These are phyloP conservation scores for Aldrovandia affinis DNA, from an alignment of 2,797 vertebrate species.

Conservation along the genomic window DNA sequence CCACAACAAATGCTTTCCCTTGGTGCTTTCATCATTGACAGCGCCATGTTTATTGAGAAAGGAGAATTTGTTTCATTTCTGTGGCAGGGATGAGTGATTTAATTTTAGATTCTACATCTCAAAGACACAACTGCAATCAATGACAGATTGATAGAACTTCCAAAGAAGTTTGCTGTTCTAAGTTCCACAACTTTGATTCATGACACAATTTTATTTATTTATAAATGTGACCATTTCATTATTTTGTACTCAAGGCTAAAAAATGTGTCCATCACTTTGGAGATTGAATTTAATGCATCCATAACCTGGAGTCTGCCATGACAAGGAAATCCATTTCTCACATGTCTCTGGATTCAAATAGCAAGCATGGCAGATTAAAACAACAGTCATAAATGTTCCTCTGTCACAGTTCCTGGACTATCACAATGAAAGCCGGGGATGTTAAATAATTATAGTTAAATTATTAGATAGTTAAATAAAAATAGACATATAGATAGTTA, in stretches of 20 bases:
- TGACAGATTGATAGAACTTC: conserved; percentile 29
- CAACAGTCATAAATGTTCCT: background rate
- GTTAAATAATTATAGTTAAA: background rate
- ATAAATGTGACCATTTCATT: background rate
- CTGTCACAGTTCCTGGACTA: background rate
- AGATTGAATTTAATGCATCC: too few relatives aligned
- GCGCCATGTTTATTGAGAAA: conserved; percentile 40
- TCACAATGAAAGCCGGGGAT: background rate
- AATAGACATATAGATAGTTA: too few relatives aligned
- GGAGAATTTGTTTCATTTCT: conserved; percentile 40
- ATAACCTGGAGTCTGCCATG: background rate
- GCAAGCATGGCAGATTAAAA: background rate
- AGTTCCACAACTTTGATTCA: conserved; percentile 6
- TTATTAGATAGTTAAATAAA: too few relatives aligned
- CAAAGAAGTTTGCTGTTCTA: background rate
- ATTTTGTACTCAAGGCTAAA: background rate
- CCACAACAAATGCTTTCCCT: background rate
- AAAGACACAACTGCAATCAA: conserved; percentile 36
- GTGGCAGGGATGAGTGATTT: conserved; percentile 47
- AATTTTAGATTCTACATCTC: conserved; percentile 50
- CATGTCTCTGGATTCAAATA: background rate
- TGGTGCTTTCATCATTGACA: conserved; percentile 34
- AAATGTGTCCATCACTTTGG: background rate
- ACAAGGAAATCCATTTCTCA: background rate
- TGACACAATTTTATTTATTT: background rate